Percentiles rank a stretch among this genome's conserved stretches.
phyloP scores from a whole-genome alignment of 2,888 invertebrate species.

The Tetragnatha montana region DNA sequence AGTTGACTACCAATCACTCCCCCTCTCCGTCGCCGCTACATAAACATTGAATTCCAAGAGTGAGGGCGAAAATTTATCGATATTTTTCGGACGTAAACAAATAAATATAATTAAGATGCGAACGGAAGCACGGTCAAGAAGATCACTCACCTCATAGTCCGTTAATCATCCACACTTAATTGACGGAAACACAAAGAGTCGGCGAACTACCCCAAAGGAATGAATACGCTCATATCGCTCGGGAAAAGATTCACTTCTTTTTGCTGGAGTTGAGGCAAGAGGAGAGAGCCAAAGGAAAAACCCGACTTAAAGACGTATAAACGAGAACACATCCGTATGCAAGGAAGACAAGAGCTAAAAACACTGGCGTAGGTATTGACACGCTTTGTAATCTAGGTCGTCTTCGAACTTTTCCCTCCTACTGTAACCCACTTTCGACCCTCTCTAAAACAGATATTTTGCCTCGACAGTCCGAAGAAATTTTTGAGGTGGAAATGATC shows the following conservation, averaged over 20 bases:
- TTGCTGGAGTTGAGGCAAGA: constrained; percentile 40
- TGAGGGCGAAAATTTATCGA: too few species aligned
- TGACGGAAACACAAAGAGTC: constrained; percentile 27
- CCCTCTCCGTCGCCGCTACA: too few species aligned
- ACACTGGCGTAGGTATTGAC: constrained; percentile 69
- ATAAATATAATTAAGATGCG: background rate
- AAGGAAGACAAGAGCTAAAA: constrained; percentile 61
- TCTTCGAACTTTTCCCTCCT: constrained; percentile 61
- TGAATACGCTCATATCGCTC: constrained; percentile 52
- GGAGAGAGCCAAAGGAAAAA: constrained; percentile 44
- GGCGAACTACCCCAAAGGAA: constrained; percentile 47
- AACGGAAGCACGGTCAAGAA: background rate
- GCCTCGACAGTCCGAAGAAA: constrained; percentile 7
- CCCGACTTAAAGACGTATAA: constrained; percentile 56
- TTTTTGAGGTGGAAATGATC: background rate
- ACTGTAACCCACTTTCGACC: constrained; percentile 63
- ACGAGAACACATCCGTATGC: constrained; percentile 67
- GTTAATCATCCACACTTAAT: constrained; percentile 34
- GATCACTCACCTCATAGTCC: constrained; percentile 50
- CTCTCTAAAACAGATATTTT: constrained; percentile 43
- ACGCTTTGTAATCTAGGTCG: constrained; percentile 69
- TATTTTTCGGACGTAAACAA: too few species aligned
- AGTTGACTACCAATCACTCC: too few species aligned
- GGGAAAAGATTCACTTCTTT: constrained; percentile 52
- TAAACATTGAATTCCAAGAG: too few species aligned